phyloP scores from a whole-genome alignment of 2,113 vertebrate species.

The Hemicordylus capensis region DNA sequence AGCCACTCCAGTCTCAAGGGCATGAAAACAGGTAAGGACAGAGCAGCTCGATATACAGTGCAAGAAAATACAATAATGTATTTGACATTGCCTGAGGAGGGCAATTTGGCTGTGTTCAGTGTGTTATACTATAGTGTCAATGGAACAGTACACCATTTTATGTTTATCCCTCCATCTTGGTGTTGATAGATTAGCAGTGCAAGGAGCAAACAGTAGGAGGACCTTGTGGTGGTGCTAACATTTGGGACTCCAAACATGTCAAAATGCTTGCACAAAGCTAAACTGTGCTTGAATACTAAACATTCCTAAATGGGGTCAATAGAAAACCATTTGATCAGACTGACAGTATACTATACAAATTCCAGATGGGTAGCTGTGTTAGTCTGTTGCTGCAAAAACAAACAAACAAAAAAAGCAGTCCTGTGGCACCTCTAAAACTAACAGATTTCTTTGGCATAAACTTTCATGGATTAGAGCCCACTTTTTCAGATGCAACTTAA shows the following conservation, averaged over 20 bases:
- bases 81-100: not conserved
- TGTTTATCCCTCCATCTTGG: not conserved
- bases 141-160: not conserved
- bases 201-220: not conserved
- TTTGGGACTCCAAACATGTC: no score
- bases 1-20: slow-evolving; percentile 87
- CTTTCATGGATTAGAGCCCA: no score
- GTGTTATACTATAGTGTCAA: not conserved
- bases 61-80: not conserved
- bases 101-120: not conserved
- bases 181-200: not conserved
- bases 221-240: not conserved
- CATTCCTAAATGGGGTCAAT: not conserved
- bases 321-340: not conserved
- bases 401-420: no score
- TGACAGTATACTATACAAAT: not conserved
- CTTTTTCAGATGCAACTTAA: no score
- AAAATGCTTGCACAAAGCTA: no score
- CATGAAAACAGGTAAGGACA: slow-evolving; percentile 90
- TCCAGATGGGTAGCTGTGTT: not conserved
- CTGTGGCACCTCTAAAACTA: no score
- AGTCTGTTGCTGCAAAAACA: no score
- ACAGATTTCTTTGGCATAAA: no score
- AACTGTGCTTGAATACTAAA: not conserved
- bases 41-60: fast-evolving